Evolutionary conservation across 1,140 invertebrate genomes (phyloP).

Genomic region (Drosophila aff.): DNA sequence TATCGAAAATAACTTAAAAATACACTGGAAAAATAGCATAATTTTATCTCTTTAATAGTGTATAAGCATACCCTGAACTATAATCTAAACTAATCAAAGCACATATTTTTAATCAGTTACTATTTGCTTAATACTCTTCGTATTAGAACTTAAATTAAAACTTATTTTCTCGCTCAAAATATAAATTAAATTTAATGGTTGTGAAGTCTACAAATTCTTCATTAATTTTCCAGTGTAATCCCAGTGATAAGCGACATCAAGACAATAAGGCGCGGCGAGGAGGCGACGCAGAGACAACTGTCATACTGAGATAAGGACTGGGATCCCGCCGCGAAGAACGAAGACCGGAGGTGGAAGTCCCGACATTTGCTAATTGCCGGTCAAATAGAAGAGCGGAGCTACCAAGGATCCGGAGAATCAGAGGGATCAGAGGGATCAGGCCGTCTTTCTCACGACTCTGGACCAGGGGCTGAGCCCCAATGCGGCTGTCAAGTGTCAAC

Average conservation of each 20-base stretch:
- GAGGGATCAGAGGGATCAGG: constrained; percentile 55
- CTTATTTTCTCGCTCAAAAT: too few species aligned
- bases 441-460: constrained; percentile 64
- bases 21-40: too few species aligned
- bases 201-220: not conserved
- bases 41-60: not conserved
- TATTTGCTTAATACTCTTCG: too few species aligned
- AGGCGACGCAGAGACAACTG: constrained; percentile 1
- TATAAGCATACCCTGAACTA: too few species aligned
- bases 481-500: constrained; percentile 48
- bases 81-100: too few species aligned
- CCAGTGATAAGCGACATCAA: constrained; percentile 43
- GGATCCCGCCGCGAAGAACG: constrained; percentile 3
- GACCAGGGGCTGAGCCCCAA: not conserved
- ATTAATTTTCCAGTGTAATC: not conserved
- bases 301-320: constrained; percentile 23
- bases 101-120: too few species aligned
- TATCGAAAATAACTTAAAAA: too few species aligned
- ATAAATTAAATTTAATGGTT: not conserved
- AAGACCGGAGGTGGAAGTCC: constrained; percentile 29
- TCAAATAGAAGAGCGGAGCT: constrained; percentile 27
- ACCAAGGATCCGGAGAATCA: constrained; percentile 24
- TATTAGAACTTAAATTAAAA: too few species aligned
- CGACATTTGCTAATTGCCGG: constrained; percentile 51
- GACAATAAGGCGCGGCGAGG: constrained; percentile 18